phyloP scores from a whole-genome alignment of 2,797 vertebrate genomes.

The Hyperoplus lanceolatus region DNA sequence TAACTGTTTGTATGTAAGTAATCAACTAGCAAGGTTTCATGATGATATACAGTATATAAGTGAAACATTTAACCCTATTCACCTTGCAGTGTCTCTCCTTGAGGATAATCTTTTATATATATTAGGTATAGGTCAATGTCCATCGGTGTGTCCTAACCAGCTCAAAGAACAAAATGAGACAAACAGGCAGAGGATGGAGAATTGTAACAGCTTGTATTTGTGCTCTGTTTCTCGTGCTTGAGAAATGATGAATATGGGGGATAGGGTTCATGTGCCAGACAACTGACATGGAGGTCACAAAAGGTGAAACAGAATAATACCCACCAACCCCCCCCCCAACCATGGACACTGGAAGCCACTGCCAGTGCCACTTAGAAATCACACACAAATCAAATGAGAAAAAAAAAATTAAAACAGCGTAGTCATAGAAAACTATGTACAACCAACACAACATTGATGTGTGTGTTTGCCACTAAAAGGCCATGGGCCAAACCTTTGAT shows the following conservation, averaged over 20 bases:
- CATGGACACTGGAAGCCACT: conserved; percentile 61
- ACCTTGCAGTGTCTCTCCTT: too few relatives aligned
- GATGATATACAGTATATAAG: too few relatives aligned
- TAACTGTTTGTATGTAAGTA: too few relatives aligned
- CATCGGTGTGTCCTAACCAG: conserved; percentile 20
- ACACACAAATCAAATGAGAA: conserved; percentile 61
- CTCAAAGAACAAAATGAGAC: conserved; percentile 73
- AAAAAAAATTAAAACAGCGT: conserved; percentile 71
- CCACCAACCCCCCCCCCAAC: neutral
- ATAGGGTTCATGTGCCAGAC: conserved; percentile 51
- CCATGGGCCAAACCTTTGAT: conserved; percentile 89
- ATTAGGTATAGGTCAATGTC: neutral
- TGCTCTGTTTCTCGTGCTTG: conserved; percentile 83
- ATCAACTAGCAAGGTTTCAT: too few relatives aligned
- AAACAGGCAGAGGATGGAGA: conserved; percentile 74
- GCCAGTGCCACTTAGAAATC: conserved; percentile 78
- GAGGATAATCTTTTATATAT: neutral
- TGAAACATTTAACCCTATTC: too few relatives aligned
- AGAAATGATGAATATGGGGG: conserved; percentile 68
- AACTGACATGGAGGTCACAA: conserved; percentile 75
- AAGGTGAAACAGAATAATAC: conserved; percentile 57
- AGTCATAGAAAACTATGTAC: conserved; percentile 92
- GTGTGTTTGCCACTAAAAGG: conserved; percentile 89
- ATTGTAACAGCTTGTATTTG: conserved; percentile 85
- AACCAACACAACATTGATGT: conserved; percentile 90